These are phyloP conservation scores for Chymomyza amoena DNA, from an alignment of 2,888 invertebrate species.

Conservation along the genomic window DNA sequence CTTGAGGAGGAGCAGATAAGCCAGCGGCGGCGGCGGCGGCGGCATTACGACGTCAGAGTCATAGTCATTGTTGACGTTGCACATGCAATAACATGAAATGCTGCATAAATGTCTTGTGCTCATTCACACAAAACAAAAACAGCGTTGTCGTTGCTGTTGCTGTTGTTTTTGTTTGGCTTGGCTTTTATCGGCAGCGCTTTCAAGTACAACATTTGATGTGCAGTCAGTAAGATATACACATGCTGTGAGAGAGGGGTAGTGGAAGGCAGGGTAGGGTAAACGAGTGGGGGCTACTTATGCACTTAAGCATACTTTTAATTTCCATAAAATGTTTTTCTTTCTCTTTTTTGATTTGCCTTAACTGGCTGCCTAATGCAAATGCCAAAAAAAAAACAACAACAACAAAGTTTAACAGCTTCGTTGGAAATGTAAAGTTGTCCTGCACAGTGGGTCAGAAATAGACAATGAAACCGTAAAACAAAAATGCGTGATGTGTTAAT, in stretches of 20 bases:
- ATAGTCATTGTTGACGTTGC: neutral
- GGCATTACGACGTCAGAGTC: neutral
- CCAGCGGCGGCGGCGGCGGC: neutral
- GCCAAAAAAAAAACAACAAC: neutral
- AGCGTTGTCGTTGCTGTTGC: constrained; percentile 36
- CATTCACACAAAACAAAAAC: constrained; percentile 45
- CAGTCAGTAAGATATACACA: neutral
- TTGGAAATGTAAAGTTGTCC: no score
- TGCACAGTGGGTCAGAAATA: no score
- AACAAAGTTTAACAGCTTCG: no score
- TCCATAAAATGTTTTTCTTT: neutral
- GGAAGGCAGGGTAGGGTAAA: neutral
- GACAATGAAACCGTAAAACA: no score
- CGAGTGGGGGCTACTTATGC: neutral
- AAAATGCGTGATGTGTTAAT: no score
- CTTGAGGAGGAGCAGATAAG: neutral
- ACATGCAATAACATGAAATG: constrained; percentile 4
- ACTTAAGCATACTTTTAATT: neutral
- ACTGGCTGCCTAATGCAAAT: neutral
- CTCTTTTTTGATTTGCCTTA: neutral
- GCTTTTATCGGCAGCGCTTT: constrained; percentile 28
- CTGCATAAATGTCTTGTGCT: constrained; percentile 32
- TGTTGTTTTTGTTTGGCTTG: constrained; percentile 28
- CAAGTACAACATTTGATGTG: constrained; percentile 61
- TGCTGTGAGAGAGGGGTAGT: neutral